These are phyloP conservation scores for Enteromius treurensis DNA, from an alignment of 2,797 vertebrate species.

Conservation along the genomic window DNA sequence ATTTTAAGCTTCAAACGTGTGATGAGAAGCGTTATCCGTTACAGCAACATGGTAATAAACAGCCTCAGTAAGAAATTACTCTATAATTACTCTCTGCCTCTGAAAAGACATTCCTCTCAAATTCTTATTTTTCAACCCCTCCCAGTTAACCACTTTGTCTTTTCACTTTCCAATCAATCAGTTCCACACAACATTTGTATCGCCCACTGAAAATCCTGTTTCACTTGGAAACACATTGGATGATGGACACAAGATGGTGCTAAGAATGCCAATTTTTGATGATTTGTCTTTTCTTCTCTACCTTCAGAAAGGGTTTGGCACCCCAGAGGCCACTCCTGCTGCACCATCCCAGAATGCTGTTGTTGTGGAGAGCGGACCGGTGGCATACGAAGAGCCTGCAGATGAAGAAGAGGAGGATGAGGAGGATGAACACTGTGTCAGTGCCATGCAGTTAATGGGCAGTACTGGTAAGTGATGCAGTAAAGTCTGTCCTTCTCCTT, in stretches of 20 bases:
- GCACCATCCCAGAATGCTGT: constrained; percentile 56
- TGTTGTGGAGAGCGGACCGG: constrained; percentile 92
- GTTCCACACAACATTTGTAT: background rate
- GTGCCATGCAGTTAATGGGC: constrained; percentile 90
- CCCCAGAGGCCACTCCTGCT: constrained; percentile 4
- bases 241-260: too few relatives aligned
- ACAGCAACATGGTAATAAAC: background rate
- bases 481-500: background rate
- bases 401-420: constrained; percentile 91
- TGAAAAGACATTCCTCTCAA: background rate
- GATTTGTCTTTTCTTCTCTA: background rate
- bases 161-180: background rate
- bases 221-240: background rate
- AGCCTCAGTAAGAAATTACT: background rate
- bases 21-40: background rate
- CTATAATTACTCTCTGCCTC: background rate
- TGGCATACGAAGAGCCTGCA: constrained; percentile 84
- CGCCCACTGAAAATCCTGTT: background rate
- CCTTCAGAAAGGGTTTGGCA: constrained; percentile 29
- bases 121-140: background rate
- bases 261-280: background rate
- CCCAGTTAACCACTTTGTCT: background rate
- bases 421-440: constrained; percentile 91
- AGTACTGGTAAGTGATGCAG: constrained; percentile 77
- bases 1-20: background rate